Conservation (phyloP, 2,113 vertebrate genomes). For the Xenus cinereus region DNA sequence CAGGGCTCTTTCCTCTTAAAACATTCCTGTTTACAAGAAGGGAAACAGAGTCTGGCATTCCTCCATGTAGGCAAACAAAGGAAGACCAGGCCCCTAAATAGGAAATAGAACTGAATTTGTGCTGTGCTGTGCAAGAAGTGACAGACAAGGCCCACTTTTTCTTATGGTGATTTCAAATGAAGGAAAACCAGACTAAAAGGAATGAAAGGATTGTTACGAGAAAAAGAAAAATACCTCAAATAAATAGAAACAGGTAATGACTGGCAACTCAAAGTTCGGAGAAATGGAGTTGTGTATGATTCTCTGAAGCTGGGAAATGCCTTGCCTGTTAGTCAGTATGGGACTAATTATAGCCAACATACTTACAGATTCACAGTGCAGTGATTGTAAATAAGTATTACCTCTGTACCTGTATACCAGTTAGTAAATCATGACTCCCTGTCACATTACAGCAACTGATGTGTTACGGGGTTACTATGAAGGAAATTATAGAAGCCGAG, state of each 20-base stretch:
- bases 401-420: not conserved
- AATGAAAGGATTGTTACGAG: not conserved
- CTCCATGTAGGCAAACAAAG: slow-evolving; percentile 6
- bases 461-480: not conserved
- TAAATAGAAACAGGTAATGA: not conserved
- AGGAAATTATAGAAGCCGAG: not conserved
- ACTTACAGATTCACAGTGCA: not conserved
- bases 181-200: not conserved
- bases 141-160: not conserved
- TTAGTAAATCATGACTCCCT: not conserved
- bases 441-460: not conserved
- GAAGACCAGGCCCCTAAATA: not conserved
- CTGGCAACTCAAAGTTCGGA: not conserved
- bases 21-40: not conserved
- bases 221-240: not conserved
- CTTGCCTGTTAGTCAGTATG: not conserved
- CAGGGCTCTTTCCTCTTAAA: not conserved
- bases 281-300: not conserved
- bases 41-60: not conserved
- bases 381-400: not conserved
- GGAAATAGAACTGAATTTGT: not conserved
- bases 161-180: not conserved
- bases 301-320: not conserved
- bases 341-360: not conserved
- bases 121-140: not conserved